phyloP scores from a whole-genome alignment of 2,888 invertebrate species.

The Spilarctia lutea region DNA sequence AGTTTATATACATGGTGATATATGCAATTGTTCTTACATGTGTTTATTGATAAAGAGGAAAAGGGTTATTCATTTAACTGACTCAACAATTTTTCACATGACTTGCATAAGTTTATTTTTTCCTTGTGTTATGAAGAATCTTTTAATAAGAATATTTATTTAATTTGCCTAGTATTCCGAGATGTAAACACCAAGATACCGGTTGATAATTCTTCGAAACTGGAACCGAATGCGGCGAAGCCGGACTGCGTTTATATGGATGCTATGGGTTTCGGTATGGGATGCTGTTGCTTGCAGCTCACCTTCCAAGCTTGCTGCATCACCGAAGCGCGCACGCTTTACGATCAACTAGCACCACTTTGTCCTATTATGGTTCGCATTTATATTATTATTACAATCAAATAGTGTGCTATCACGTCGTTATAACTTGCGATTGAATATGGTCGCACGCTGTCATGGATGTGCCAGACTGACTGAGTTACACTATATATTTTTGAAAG shows the following conservation, averaged over 20 bases:
- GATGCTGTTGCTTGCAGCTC: conserved; percentile 98
- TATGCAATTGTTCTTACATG: neutral
- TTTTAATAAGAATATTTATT: neutral
- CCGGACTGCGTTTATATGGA: conserved; percentile 99
- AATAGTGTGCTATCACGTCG: neutral
- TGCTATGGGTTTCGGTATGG: conserved; percentile 99
- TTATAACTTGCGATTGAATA: neutral
- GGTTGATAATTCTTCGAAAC: conserved; percentile 90
- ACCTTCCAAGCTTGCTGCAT: conserved; percentile 99
- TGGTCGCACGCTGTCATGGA: neutral
- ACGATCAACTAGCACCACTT: conserved; percentile 98
- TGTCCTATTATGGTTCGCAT: conserved; percentile 96
- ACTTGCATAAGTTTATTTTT: conserved; percentile 8
- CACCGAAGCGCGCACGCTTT: conserved; percentile 96
- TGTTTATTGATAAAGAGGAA: conserved; percentile 5
- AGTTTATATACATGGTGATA: neutral
- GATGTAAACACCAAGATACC: conserved; percentile 95
- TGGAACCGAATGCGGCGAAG: conserved; percentile 88
- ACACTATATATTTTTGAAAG: neutral
- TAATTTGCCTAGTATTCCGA: conserved; percentile 90
- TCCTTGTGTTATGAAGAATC: neutral
- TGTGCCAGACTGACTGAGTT: neutral
- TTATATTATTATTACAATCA: neutral
- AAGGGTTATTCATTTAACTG: conserved; percentile 7
- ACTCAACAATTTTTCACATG: conserved; percentile 21